Percentiles rank a stretch among this genome's conserved stretches.
These are phyloP conservation scores for Mercenaria mercenaria DNA, from an alignment of 1,140 invertebrate species.

Conservation along the genomic window DNA sequence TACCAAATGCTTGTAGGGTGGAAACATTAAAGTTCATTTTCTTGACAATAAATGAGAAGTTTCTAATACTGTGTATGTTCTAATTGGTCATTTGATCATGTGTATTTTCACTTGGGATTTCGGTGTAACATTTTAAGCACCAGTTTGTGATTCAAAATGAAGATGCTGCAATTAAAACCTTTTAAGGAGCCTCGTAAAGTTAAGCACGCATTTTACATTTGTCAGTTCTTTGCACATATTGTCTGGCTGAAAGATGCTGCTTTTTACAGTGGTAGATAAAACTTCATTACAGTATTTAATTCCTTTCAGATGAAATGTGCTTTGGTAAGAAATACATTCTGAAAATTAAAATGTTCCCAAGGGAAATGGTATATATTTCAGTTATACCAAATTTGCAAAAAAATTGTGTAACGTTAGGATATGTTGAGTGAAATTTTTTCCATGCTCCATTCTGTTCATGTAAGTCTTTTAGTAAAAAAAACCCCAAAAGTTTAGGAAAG, in stretches of 20 bases:
- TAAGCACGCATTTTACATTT: background rate
- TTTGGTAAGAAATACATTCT: background rate
- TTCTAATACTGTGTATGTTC: background rate
- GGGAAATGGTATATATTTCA: no score
- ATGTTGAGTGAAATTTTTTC: no score
- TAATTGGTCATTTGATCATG: constrained; percentile 40
- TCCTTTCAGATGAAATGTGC: background rate
- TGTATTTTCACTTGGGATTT: background rate
- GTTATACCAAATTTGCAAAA: no score
- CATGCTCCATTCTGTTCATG: no score
- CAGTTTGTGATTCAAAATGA: background rate
- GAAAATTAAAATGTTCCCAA: no score
- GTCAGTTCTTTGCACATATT: background rate
- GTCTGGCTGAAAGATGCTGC: background rate
- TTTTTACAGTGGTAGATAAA: background rate
- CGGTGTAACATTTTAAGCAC: background rate
- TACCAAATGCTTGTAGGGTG: no score
- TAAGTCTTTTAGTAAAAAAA: no score
- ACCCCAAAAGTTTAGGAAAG: no score
- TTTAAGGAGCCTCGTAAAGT: constrained; percentile 16
- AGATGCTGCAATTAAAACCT: constrained; percentile 15
- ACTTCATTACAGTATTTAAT: background rate
- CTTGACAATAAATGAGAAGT: background rate
- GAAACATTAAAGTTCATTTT: constrained; percentile 15
- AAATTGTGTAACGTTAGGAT: no score